A percentile compares a stretch with the other conserved stretches of the same genome.
phyloP scores from a whole-genome alignment of 2,888 invertebrate species.

The Melipona beecheii region DNA sequence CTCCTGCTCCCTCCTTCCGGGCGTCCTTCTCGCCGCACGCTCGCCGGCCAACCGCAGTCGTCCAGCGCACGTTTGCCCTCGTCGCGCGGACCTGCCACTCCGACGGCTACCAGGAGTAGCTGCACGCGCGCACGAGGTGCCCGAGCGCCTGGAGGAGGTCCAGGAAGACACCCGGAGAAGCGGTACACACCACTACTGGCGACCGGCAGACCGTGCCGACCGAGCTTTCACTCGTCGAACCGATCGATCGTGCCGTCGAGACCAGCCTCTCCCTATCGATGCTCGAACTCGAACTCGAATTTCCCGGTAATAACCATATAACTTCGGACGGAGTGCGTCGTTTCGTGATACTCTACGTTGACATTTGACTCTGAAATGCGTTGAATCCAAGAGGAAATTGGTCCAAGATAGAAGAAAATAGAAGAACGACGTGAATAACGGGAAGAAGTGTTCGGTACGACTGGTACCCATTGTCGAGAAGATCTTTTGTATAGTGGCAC shows the following conservation, averaged over 20 bases:
- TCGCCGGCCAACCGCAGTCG: constrained; percentile 73
- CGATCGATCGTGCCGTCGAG: constrained; percentile 1
- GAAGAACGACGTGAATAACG: not conserved
- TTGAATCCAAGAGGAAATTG: fast-evolving
- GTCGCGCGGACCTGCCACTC: constrained; percentile 72
- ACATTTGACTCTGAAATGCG: not conserved
- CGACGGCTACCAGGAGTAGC: constrained; percentile 69
- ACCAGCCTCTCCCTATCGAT: not conserved
- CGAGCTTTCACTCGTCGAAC: not conserved
- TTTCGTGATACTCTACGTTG: not conserved
- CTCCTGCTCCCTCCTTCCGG: constrained; percentile 52
- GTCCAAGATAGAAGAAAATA: not conserved
- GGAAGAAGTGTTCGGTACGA: not conserved
- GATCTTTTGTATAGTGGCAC: too few relatives aligned
- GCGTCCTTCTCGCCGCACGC: constrained; percentile 65
- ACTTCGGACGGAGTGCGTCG: not conserved
- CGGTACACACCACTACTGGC: constrained; percentile 30
- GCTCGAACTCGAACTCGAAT: not conserved
- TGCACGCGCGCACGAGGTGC: constrained; percentile 72
- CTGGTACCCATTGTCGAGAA: too few relatives aligned
- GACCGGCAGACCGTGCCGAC: constrained; percentile 20
- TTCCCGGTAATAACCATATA: too few relatives aligned
- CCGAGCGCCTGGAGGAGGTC: constrained; percentile 64
- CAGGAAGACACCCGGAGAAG: constrained; percentile 46
- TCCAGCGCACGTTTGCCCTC: constrained; percentile 73